Conservation (phyloP, 2,888 invertebrate species). For the Hartigia nigra region DNA sequence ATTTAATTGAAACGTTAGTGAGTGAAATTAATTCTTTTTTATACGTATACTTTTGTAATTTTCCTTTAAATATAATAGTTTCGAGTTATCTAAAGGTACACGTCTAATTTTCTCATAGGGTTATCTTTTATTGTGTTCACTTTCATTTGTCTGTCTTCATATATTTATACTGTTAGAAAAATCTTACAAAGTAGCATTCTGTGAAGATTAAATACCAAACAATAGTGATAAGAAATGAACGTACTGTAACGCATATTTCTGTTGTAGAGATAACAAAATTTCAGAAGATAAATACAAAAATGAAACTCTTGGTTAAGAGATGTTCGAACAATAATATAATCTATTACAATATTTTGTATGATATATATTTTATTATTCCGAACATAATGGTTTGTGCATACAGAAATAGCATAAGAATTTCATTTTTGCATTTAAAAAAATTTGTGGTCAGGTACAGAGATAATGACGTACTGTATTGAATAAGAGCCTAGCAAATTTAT, state of each 20-base stretch:
- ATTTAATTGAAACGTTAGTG: background rate
- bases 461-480: background rate
- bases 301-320: background rate
- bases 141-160: background rate
- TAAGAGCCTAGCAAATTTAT: background rate
- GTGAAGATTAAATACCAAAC: background rate
- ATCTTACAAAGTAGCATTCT: background rate
- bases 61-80: background rate
- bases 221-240: background rate
- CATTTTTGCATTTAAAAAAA: too few species aligned
- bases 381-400: background rate
- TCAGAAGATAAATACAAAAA: background rate
- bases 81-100: background rate
- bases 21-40: background rate
- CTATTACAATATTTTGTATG: background rate
- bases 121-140: background rate
- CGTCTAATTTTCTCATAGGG: background rate
- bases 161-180: background rate
- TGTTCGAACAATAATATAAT: background rate
- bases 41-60: background rate
- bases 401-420: background rate
- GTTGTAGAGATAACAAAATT: background rate
- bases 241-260: background rate
- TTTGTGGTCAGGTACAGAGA: too few species aligned
- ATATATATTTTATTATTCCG: background rate